Base-by-base conservation (phyloP, 2,113 vertebrate genomes). In the Epinephelus moara region DNA sequence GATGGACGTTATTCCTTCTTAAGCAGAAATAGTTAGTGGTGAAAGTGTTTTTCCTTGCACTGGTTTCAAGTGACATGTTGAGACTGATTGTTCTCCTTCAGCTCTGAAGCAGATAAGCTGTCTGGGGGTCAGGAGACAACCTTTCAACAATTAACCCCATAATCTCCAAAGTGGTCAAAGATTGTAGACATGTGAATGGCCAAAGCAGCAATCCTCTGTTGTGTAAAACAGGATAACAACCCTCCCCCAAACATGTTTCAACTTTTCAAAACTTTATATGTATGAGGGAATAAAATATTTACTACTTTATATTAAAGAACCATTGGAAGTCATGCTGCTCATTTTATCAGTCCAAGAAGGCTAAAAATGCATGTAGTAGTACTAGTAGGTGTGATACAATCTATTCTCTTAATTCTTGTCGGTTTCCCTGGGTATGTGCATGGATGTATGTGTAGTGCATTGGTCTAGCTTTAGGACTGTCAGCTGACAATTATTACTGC, bases 71-170 rank as follows among this genome's bases (percentile, higher is more conserved):
- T 59, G 70, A 60, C 62, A 30, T 30, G 66, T 13, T 49, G 59
- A 75, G 69, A 83, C 70, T 50, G 55, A 88, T 88, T 67, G 80
- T 82, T 78, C 56, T 68, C 50, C 75, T 60, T 75, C 59, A 30
- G 70, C 66, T 79, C 30, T 66, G 50, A 49, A 45, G 47, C 45
- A 56, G 81, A 85, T 80, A 81, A 80, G 45, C 59, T 80, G 59
- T 78, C 53, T 75, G 40, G 4, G 57, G 67, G 74, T 85, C 85
- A 86, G 64, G 63, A 81, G 61, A 81, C 80, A 67, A 70, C 70
- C 85, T 67, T 84, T 85, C 56, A 81, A 42, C 73, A 85, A 79
- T 88, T 88, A 87, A 88, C 90, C 88, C 68, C 19, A 27, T 81
- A 86, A 91, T 88, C 84, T 73, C 78, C 59, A 52, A 56, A 64